Conservation (phyloP, 2,113 vertebrate genomes). For the Nannobrachium achirus region DNA sequence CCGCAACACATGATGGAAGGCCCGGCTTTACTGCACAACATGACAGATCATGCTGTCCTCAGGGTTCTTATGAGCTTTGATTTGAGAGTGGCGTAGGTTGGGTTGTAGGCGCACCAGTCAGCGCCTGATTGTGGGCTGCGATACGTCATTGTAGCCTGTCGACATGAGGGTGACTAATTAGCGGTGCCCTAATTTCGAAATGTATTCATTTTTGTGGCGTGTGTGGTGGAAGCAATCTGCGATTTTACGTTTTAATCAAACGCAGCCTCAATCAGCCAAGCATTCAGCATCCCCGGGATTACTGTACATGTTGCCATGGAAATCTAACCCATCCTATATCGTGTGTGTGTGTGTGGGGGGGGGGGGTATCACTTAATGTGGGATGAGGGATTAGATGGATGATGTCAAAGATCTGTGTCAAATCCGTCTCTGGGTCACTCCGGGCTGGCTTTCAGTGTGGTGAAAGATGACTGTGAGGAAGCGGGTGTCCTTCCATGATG, state of each 20-base stretch:
- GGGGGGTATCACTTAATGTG: slow-evolving; percentile 59
- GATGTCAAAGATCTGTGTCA: slow-evolving; percentile 75
- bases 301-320: slow-evolving; percentile 66
- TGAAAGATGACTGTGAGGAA: slow-evolving; percentile 66
- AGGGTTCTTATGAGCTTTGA: slow-evolving; percentile 48
- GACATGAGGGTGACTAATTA: slow-evolving; percentile 60
- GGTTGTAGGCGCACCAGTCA: slow-evolving; percentile 43
- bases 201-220: slow-evolving; percentile 46
- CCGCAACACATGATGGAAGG: slow-evolving; percentile 27
- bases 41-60: slow-evolving; percentile 51
- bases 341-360: slow-evolving; percentile 35
- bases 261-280: slow-evolving; percentile 62
- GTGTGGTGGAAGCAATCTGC: slow-evolving; percentile 27
- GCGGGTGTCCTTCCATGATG: slow-evolving; percentile 45
- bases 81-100: slow-evolving; percentile 49
- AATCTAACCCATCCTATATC: slow-evolving; percentile 51
- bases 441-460: slow-evolving; percentile 50
- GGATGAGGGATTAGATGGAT: slow-evolving; percentile 69
- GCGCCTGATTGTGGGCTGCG: slow-evolving; percentile 54
- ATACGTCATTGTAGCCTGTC: slow-evolving; percentile 26
- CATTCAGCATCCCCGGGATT: slow-evolving; percentile 62
- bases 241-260: slow-evolving; percentile 64
- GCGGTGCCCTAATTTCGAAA: slow-evolving; percentile 52
- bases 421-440: slow-evolving; percentile 69
- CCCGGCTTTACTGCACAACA: not conserved